phyloP scores from a whole-genome alignment of 1,140 invertebrate genomes.

The Drosophila pseudoobscura region DNA sequence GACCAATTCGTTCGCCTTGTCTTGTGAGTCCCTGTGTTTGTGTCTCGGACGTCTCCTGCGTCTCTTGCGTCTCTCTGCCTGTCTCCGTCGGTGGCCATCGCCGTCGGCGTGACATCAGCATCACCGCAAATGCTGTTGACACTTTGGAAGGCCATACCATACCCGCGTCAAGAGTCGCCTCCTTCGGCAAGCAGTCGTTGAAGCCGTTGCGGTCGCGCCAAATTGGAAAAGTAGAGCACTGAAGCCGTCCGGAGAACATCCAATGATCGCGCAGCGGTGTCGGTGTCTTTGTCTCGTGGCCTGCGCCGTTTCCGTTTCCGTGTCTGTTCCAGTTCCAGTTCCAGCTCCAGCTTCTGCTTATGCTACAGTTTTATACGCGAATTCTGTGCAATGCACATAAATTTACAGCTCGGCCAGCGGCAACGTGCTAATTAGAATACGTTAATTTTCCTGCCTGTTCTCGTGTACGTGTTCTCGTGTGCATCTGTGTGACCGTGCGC shows the following conservation, averaged over 20 bases:
- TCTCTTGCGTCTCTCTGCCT: constrained; percentile 2
- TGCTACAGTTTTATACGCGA: not conserved
- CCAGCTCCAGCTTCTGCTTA: not conserved
- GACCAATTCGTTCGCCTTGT: constrained; percentile 20
- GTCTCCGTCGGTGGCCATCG: constrained; percentile 12
- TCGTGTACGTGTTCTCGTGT: constrained; percentile 1
- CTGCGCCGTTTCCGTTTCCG: constrained; percentile 14
- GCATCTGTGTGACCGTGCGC: not conserved
- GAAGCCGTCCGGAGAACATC: constrained; percentile 40
- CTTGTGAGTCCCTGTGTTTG: constrained; percentile 25
- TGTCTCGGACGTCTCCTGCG: too few relatives aligned
- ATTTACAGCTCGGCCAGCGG: constrained; percentile 41
- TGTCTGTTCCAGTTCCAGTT: not conserved
- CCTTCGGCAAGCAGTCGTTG: constrained; percentile 25
- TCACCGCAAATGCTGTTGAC: constrained; percentile 68
- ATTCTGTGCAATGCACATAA: constrained; percentile 56
- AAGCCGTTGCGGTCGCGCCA: constrained; percentile 39
- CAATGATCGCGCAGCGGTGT: constrained; percentile 40
- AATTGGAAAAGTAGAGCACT: constrained; percentile 46
- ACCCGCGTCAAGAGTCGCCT: constrained; percentile 16
- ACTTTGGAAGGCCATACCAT: constrained; percentile 61
- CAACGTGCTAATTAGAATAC: constrained; percentile 64
- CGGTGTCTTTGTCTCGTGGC: too few relatives aligned
- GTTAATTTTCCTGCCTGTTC: constrained; percentile 45
- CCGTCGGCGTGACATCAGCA: constrained; percentile 57